phyloP scores from a whole-genome alignment of 2,888 invertebrate genomes.

The Drosophila diplacantha region DNA sequence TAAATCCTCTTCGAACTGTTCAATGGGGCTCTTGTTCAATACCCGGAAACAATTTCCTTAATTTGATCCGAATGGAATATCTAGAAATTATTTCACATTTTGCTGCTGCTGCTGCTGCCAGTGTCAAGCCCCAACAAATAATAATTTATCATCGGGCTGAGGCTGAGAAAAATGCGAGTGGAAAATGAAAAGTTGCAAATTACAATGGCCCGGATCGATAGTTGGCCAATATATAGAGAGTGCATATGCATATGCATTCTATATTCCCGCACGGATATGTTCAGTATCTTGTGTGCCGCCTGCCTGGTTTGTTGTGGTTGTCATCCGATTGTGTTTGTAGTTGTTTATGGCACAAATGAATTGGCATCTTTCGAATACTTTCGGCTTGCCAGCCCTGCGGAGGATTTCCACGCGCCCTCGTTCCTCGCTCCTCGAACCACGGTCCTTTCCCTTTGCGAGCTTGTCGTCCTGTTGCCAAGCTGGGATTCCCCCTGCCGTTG shows the following conservation, averaged over 20 bases:
- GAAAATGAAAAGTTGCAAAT: conserved; percentile 51
- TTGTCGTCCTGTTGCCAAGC: conserved; percentile 7
- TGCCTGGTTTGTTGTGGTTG: conserved; percentile 14
- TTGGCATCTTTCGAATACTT: conserved; percentile 63
- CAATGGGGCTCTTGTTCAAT: conserved; percentile 9
- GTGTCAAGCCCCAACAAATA: conserved; percentile 26
- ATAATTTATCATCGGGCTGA: conserved; percentile 26
- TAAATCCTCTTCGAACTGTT: conserved; percentile 50
- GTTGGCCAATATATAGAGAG: conserved; percentile 33
- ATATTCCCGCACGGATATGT: conserved; percentile 22
- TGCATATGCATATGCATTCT: conserved; percentile 33
- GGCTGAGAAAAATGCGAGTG: conserved; percentile 19
- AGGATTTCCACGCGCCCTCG: conserved; percentile 23
- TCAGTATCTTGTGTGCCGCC: conserved; percentile 18
- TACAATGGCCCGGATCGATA: conserved; percentile 53
- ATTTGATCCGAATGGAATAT: conserved; percentile 22
- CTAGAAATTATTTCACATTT: conserved; percentile 24
- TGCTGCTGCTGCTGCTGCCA: conserved; percentile 2
- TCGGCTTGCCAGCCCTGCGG: conserved; percentile 35
- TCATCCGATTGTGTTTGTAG: conserved; percentile 34
- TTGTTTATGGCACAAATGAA: conserved; percentile 66
- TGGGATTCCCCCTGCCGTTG: conserved; percentile 14
- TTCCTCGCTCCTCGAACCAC: conserved; percentile 9
- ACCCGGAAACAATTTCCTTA: conserved; percentile 22
- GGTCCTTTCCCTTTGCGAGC: conserved; percentile 27